Percentiles rank a stretch among this genome's conserved stretches.
These are phyloP conservation scores for Bombylius major DNA, from an alignment of 2,888 invertebrate species.

Conservation along the genomic window DNA sequence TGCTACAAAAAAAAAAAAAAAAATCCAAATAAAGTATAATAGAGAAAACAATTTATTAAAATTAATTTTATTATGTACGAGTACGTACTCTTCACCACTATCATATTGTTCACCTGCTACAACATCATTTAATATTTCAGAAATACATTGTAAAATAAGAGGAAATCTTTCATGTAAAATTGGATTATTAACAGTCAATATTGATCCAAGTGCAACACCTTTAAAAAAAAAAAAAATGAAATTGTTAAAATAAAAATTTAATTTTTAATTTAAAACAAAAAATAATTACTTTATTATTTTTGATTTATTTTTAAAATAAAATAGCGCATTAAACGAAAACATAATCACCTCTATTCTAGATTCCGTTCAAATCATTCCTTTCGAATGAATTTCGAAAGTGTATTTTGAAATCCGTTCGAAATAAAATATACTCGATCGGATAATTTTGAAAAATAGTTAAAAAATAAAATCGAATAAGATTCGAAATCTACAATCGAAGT, in stretches of 20 bases:
- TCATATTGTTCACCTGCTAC: conserved; percentile 59
- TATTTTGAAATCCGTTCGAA: too few species aligned
- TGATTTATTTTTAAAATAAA: background rate
- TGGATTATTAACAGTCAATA: conserved; percentile 55
- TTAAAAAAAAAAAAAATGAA: background rate
- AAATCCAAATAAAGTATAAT: background rate
- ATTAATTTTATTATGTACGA: too few species aligned
- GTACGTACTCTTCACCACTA: conserved; percentile 42
- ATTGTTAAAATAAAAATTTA: background rate
- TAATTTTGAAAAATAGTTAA: too few species aligned
- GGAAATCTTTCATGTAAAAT: conserved; percentile 59
- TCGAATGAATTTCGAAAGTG: too few species aligned
- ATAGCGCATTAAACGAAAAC: too few species aligned
- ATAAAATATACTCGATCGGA: too few species aligned
- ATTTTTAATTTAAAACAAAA: background rate
- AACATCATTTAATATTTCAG: conserved; percentile 69
- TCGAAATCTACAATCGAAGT: too few species aligned
- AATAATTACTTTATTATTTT: background rate
- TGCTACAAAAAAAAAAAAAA: conserved; percentile 24
- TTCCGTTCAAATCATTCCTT: too few species aligned
- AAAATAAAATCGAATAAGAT: too few species aligned
- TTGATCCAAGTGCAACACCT: conserved; percentile 49
- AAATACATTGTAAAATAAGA: conserved; percentile 57
- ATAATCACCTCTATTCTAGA: too few species aligned
- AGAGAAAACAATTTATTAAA: too few species aligned